A percentile compares a stretch with the other conserved stretches of the same genome.
Evolutionary conservation across 2,888 invertebrate species (phyloP).

Genomic region (Noctua pronuba): DNA sequence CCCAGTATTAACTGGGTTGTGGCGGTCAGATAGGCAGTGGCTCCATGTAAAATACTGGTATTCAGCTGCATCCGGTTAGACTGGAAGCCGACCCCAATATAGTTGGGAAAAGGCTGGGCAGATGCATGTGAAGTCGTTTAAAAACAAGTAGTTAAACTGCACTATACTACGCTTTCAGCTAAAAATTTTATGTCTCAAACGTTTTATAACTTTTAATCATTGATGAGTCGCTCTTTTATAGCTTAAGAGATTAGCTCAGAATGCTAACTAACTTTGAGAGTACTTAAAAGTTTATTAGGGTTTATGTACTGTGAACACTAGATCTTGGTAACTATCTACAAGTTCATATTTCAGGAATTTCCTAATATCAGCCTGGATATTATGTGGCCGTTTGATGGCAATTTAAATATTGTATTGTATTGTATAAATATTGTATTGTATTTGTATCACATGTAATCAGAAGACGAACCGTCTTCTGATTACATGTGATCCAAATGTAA

Average conservation of each 20-base stretch:
- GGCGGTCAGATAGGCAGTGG: no score
- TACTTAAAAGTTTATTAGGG: conserved; percentile 9
- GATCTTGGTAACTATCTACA: not conserved
- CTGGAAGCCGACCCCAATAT: no score
- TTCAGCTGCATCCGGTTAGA: no score
- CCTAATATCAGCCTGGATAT: not conserved
- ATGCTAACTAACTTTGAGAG: conserved; percentile 4
- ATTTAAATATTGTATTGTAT: no score
- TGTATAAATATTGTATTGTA: no score
- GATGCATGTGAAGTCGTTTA: not conserved
- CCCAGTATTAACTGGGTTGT: no score
- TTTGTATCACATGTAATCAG: no score
- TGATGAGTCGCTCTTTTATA: conserved; percentile 14
- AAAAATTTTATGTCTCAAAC: conserved; percentile 12
- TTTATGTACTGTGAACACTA: not conserved
- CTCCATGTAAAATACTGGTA: no score
- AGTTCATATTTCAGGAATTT: not conserved
- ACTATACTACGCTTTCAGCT: not conserved
- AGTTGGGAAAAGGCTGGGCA: no score
- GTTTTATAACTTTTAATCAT: conserved; percentile 27
- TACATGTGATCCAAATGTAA: not conserved
- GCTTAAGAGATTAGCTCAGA: conserved; percentile 12
- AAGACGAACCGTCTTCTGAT: no score
- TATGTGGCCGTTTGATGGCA: not conserved
- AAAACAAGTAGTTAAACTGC: conserved; percentile 22